Percentiles rank a stretch among this genome's conserved stretches.
phyloP scores from a whole-genome alignment of 2,797 vertebrate genomes.

The Okamejei kenojei region DNA sequence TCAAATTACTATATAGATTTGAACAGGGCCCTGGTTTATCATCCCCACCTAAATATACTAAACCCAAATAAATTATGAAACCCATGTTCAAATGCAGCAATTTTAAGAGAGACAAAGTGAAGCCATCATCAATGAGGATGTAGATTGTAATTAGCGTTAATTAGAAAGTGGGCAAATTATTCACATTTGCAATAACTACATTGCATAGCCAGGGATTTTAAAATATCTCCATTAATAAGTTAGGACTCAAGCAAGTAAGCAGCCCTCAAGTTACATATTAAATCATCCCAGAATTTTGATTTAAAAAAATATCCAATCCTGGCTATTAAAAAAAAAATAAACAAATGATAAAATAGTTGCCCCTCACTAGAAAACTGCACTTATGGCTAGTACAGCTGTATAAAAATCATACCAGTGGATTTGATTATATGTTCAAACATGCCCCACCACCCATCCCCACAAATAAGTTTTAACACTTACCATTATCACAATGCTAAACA shows the following conservation, averaged over 20 bases:
- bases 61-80: not conserved
- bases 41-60: not conserved
- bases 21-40: not conserved
- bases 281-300: not conserved
- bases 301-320: not conserved
- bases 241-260: too few relatives aligned
- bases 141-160: not conserved
- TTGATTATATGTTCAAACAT: slow-evolving; percentile 11
- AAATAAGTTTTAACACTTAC: slow-evolving; percentile 37
- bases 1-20: not conserved
- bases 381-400: not conserved
- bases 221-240: not conserved
- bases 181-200: not conserved
- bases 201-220: not conserved
- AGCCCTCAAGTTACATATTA: too few relatives aligned
- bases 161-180: not conserved
- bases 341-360: not conserved
- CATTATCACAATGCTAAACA: slow-evolving; percentile 35
- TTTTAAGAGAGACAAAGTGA: not conserved
- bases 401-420: not conserved
- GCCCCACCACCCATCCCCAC: slow-evolving; percentile 2
- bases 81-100: slow-evolving; percentile 32
- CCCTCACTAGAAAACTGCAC: slow-evolving; percentile 7
- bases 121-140: not conserved
- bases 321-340: not conserved